phyloP scores from a whole-genome alignment of 2,888 invertebrate species.

The Dexiosoma caninum region DNA sequence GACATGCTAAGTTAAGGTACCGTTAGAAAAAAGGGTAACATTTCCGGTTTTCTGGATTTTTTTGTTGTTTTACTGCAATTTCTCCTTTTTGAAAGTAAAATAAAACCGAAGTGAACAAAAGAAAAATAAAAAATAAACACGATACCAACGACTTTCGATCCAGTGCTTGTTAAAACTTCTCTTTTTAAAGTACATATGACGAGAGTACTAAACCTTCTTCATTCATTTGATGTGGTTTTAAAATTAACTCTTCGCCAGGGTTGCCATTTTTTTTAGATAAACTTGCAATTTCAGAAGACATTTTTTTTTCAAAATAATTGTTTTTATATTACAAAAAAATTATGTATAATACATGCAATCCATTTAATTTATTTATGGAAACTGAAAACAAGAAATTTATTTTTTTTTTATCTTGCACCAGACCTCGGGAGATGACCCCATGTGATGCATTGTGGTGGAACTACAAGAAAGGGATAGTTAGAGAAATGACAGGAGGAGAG shows the following conservation, averaged over 20 bases:
- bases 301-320: too few species aligned
- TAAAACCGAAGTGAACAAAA: not conserved
- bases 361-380: too few species aligned
- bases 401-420: too few species aligned
- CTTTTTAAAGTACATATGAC: constrained; percentile 29
- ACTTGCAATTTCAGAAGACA: too few species aligned
- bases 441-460: too few species aligned
- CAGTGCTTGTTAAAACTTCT: constrained; percentile 6
- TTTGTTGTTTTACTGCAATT: constrained; percentile 32
- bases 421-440: too few species aligned
- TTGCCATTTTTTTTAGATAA: too few species aligned
- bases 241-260: constrained; percentile 19
- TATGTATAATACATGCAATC: too few species aligned
- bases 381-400: too few species aligned
- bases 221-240: constrained; percentile 12
- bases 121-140: not conserved
- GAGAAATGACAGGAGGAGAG: too few species aligned
- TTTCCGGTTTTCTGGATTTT: constrained; percentile 57
- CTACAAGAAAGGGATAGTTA: too few species aligned
- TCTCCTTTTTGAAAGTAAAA: constrained; percentile 42
- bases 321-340: too few species aligned
- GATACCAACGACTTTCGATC: constrained; percentile 9
- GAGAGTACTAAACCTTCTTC: constrained; percentile 28
- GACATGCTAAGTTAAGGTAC: constrained; percentile 32
- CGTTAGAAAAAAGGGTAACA: constrained; percentile 62